Evolutionary conservation across 2,888 invertebrate genomes (phyloP), one percentile per base, ranked within the genome.

Genomic region (Amiota mariae): DNA sequence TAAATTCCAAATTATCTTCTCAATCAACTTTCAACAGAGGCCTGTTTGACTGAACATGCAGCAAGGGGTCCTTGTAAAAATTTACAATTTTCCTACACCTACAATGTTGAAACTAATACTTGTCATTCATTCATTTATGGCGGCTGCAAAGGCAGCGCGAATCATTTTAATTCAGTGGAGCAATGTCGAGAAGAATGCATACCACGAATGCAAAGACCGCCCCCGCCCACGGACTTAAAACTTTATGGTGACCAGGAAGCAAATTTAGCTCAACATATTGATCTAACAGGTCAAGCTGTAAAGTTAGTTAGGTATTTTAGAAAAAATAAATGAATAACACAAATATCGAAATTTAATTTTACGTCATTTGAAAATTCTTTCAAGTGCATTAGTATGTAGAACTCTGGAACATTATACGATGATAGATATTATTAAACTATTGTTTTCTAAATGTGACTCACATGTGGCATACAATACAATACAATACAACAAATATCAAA

Each of bases 71-170:
- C 57, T 20, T 57, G 57, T 18, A 57, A 18, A 18, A 13, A 57
- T 13, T 18, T 57, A 10, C 2, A 15, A 2, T 57, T 57, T 18
- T 15, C 9, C 2, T 57, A 15, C 57, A 57, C 57, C 57, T 57
- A 57, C 18, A 57, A 57, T 9, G 15, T 9, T 1, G 57, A 57
- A 15, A 4, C 20, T 3, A 57, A 57, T 9, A 57, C 1, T 57
- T 57, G 57, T 18, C 57, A 18, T 15, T n/a, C n/a, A 57, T 57
- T 57, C 9, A 8, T 57, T 18, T 57, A 57, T 57, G 57, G 57
- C 57, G 57, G 57, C 57, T 57, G 57, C 15, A 8, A 13, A 15
- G 57, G 57, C 15, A 15, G 15, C 18, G 18, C n/a, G 1, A 57
- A 57, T 15, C 57, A 20, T 15, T 57, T 57, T 57, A n/a, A n/a